Evolutionary conservation across 2,797 vertebrate species (phyloP), one percentile per base, ranked within the genome.

Genomic region (Pipistrellus kuhlii): DNA sequence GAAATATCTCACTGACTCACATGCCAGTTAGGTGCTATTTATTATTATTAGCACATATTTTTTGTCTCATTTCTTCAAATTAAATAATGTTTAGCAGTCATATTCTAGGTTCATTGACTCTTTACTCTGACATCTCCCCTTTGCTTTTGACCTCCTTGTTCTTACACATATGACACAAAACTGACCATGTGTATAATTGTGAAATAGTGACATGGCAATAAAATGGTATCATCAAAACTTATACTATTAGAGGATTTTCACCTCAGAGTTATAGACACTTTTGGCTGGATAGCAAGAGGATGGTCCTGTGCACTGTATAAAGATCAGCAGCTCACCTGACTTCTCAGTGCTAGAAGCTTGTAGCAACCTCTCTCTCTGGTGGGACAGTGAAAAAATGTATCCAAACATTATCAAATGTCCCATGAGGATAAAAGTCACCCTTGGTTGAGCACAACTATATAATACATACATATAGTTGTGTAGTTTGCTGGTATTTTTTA

Each of bases 321-420:
- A 35, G 0, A 14, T 46, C 9, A 82, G 2, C 0, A 53, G 6
- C 7, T 14, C 6, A 35, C 1, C 73, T 88, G 51, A 0, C 5
- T 15, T 89, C 44, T 27, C 9, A 1, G 23, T 6, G 27, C 20
- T 59, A 53, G 8, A n/a, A 64, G 11, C 2, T 23, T 30, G 0
- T 12, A 55, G 5, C 2, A 13, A 32, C 9, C 4, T 12, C 3
- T 66, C 4, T 14, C 2, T 76, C 7, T 68, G 0, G 7, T 80
- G 8, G 62, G n/a, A 25, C 3, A 72, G 76, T 4, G 1, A 69
- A 59, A 59, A 92, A 44, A 53, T 82, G 8, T 73, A 62, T 5
- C 3, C 3, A 91, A 32, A 85, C 5, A 35, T 73, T 83, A 17
- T 8, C 23, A 78, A 57, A 90, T 51, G 10, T 38, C 10, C 0